Evolutionary conservation across 2,113 vertebrate genomes (phyloP).

Genomic region (Ictidomys tridecemlineatus): DNA sequence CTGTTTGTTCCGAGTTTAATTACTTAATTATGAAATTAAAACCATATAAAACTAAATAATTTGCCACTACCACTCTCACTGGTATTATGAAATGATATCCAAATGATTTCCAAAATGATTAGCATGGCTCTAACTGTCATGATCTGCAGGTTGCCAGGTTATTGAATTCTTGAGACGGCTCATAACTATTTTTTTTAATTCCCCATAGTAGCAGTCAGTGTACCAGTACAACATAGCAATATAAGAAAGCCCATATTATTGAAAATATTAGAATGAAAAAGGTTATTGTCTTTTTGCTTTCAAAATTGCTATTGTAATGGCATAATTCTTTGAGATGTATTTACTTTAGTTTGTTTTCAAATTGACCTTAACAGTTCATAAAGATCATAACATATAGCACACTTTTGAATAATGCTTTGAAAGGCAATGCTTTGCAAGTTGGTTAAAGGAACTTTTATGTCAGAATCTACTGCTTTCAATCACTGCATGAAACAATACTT

Average conservation of each 20-base stretch:
- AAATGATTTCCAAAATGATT: slow-evolving; percentile 77
- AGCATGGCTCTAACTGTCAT: slow-evolving; percentile 62
- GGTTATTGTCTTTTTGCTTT: slow-evolving; percentile 60
- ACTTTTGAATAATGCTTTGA: slow-evolving; percentile 33
- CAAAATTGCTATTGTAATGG: slow-evolving; percentile 48
- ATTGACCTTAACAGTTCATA: slow-evolving; percentile 40
- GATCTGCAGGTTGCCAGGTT: slow-evolving; percentile 71
- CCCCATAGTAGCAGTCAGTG: slow-evolving; percentile 31
- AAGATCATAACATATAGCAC: neutral
- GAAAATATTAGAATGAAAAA: slow-evolving; percentile 67
- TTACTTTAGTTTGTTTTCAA: slow-evolving; percentile 57
- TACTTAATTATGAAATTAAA: slow-evolving; percentile 82
- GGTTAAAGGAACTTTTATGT: neutral
- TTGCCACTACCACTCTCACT: slow-evolving; percentile 62
- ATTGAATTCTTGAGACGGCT: slow-evolving; percentile 71
- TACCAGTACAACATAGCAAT: slow-evolving; percentile 76
- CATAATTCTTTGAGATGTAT: slow-evolving; percentile 34
- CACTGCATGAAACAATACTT: neutral
- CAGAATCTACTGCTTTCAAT: slow-evolving; percentile 32
- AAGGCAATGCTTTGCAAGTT: slow-evolving; percentile 1
- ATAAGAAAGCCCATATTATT: slow-evolving; percentile 69
- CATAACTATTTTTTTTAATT: slow-evolving; percentile 65
- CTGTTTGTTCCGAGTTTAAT: slow-evolving; percentile 74
- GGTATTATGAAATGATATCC: slow-evolving; percentile 69
- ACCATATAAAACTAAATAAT: slow-evolving; percentile 79